phyloP scores from a whole-genome alignment of 2,888 invertebrate species.

The Chaetogeoica ovagalla region DNA sequence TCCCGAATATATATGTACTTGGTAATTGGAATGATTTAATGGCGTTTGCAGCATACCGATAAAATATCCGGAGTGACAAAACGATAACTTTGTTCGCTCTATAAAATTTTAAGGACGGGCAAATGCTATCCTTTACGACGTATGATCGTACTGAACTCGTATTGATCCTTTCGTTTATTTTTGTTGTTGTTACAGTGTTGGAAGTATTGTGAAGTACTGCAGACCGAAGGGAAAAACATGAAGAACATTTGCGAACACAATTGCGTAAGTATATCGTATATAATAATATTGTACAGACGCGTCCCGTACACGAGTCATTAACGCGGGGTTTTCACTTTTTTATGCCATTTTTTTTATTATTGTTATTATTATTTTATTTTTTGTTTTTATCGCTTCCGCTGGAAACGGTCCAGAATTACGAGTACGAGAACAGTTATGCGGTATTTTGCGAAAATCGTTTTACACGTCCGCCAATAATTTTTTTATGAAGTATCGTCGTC shows the following conservation, averaged over 20 bases:
- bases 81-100: too few relatives aligned
- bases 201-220: conserved; percentile 50
- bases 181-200: conserved; percentile 37
- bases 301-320: neutral
- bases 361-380: too few relatives aligned
- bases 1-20: too few relatives aligned
- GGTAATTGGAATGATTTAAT: too few relatives aligned
- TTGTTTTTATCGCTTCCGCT: conserved; percentile 3
- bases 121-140: too few relatives aligned
- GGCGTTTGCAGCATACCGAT: too few relatives aligned
- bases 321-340: conserved; percentile 16
- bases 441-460: conserved; percentile 38
- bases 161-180: neutral
- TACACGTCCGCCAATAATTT: conserved; percentile 11
- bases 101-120: too few relatives aligned
- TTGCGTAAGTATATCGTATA: conserved; percentile 32
- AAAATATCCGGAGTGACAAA: too few relatives aligned
- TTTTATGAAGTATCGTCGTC: conserved; percentile 6
- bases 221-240: conserved; percentile 45
- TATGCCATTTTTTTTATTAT: neutral
- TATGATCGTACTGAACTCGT: neutral
- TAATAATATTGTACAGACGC: neutral
- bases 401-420: conserved; percentile 23
- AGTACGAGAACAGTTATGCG: conserved; percentile 9
- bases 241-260: conserved; percentile 50